Evolutionary conservation across 1,140 invertebrate species (phyloP).

Genomic region (Batillaria attramentaria): DNA sequence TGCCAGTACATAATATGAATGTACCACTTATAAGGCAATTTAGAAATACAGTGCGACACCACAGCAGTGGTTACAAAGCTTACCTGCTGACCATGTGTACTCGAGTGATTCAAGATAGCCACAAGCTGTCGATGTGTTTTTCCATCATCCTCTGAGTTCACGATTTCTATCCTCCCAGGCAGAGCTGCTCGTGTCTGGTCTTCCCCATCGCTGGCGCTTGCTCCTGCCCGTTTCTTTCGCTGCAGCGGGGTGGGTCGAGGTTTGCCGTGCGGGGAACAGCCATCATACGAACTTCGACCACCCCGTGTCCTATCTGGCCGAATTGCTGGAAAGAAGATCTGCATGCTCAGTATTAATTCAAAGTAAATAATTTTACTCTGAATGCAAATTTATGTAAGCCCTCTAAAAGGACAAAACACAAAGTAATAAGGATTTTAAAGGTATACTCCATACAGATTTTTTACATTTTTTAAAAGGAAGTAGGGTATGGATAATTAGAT

Average conservation of each 20-base stretch:
- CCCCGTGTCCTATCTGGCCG: slow-evolving; percentile 94
- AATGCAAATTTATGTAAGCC: too few relatives aligned
- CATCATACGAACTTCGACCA: slow-evolving; percentile 90
- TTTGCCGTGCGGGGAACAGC: slow-evolving; percentile 63
- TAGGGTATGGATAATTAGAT: background rate
- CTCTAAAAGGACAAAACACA: slow-evolving; percentile 1
- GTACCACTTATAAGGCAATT: too few relatives aligned
- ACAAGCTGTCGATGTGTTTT: slow-evolving; percentile 57
- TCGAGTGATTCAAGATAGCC: slow-evolving; percentile 58
- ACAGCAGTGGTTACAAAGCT: too few relatives aligned
- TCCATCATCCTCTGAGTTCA: slow-evolving; percentile 22
- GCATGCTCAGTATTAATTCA: background rate
- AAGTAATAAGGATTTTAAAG: background rate
- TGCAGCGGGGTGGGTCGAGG: slow-evolving; percentile 41
- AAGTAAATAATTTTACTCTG: background rate
- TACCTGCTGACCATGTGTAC: slow-evolving; percentile 37
- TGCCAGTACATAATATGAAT: too few relatives aligned
- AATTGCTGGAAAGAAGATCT: slow-evolving; percentile 84
- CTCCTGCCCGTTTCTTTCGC: slow-evolving; percentile 41
- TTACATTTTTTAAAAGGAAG: background rate
- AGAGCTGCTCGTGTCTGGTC: background rate
- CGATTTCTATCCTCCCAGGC: background rate
- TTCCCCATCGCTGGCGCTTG: background rate
- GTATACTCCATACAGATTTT: background rate
- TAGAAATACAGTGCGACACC: too few relatives aligned